phyloP scores from a whole-genome alignment of 2,888 invertebrate genomes.

The Pachydiplax longipennis region DNA sequence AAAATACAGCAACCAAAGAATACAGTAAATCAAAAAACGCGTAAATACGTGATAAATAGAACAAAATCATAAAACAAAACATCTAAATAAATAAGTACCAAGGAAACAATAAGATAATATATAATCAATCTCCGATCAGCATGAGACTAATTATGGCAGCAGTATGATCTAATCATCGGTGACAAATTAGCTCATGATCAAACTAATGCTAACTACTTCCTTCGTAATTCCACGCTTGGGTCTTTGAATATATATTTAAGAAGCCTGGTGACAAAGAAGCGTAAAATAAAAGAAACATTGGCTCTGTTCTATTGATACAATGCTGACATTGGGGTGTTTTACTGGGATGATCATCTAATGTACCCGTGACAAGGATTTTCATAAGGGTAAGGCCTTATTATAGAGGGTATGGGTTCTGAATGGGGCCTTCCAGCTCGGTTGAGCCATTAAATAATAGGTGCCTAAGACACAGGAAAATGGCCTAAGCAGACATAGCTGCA shows the following conservation, averaged over 20 bases:
- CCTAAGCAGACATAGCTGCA: slow-evolving; percentile 43
- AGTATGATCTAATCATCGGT: background rate
- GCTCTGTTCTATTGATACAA: background rate
- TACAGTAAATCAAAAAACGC: slow-evolving; percentile 10
- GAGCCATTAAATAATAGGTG: background rate
- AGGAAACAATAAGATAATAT: background rate
- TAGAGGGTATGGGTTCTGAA: background rate
- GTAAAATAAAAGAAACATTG: slow-evolving; percentile 56
- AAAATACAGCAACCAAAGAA: slow-evolving; percentile 37
- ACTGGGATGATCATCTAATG: background rate
- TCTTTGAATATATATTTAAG: background rate
- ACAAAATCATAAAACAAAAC: slow-evolving; percentile 12
- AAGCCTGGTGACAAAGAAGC: background rate
- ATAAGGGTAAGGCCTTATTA: background rate
- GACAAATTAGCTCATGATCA: background rate
- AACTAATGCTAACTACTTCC: background rate
- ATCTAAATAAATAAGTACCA: background rate
- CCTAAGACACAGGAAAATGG: slow-evolving; percentile 29
- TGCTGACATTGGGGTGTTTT: background rate
- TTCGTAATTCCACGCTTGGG: too few relatives aligned
- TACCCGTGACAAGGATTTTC: background rate
- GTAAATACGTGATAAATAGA: background rate
- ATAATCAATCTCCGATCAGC: background rate
- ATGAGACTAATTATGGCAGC: background rate
- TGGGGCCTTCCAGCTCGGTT: slow-evolving; percentile 5